Percentiles rank a stretch among this genome's conserved stretches.
Evolutionary conservation across 2,797 vertebrate species (phyloP).

Genomic region (Poeciliopsis infans): DNA sequence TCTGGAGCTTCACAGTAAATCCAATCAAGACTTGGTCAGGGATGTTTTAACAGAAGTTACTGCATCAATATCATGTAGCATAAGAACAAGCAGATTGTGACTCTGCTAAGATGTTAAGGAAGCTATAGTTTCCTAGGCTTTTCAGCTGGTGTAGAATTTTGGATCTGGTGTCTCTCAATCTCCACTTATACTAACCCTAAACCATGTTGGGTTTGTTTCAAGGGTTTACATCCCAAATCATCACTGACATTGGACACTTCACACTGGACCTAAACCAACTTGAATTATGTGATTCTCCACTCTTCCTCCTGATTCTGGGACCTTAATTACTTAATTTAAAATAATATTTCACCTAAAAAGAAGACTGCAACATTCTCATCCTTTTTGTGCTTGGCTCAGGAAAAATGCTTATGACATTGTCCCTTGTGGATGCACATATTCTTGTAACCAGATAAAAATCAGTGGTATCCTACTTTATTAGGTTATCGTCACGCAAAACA

Average conservation of each 20-base stretch:
- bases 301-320: neutral
- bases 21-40: neutral
- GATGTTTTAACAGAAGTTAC: neutral
- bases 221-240: neutral
- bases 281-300: neutral
- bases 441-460: neutral
- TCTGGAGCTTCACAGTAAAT: neutral
- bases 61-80: neutral
- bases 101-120: neutral
- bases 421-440: neutral
- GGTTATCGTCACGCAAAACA: neutral
- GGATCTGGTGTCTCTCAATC: neutral
- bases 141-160: neutral
- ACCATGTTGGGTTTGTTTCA: neutral
- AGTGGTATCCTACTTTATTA: neutral
- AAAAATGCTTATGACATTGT: neutral
- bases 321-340: neutral
- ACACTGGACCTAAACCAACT: neutral
- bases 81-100: neutral
- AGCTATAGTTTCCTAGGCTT: neutral
- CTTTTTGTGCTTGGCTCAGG: neutral
- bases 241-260: neutral
- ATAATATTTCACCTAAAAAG: too few species aligned
- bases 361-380: neutral
- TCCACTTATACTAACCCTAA: neutral